A percentile compares a stretch with the other conserved stretches of the same genome.
phyloP scores from a whole-genome alignment of 2,113 vertebrate genomes.

The Lepidothrix coronata region DNA sequence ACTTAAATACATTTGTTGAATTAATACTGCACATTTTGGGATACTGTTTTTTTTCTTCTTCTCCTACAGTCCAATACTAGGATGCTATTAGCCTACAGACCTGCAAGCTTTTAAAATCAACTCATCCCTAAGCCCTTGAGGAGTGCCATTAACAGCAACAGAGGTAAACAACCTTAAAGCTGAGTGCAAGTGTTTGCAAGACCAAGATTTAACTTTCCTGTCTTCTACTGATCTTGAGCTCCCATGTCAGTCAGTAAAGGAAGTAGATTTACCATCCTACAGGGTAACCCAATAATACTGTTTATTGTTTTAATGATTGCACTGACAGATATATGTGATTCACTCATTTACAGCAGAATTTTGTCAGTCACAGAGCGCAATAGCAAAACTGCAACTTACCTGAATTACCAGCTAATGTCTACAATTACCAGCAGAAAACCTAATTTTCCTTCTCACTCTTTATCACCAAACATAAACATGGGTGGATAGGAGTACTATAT shows the following conservation, averaged over 20 bases:
- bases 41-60: neutral
- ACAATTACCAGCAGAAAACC: neutral
- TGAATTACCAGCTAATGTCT: neutral
- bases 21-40: neutral
- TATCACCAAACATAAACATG: neutral
- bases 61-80: neutral
- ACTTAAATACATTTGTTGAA: constrained; percentile 14
- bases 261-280: neutral
- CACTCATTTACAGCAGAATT: neutral
- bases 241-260: neutral
- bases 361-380: neutral
- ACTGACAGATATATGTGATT: neutral
- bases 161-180: neutral
- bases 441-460: neutral
- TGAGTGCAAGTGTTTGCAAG: neutral
- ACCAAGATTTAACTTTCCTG: neutral
- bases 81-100: neutral
- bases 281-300: neutral
- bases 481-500: neutral
- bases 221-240: neutral
- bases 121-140: neutral
- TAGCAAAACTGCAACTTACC: neutral
- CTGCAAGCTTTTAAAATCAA: neutral
- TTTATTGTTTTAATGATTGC: neutral
- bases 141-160: neutral